These are phyloP conservation scores for Falco biarmicus DNA, from an alignment of 2,797 vertebrate species.

Conservation along the genomic window DNA sequence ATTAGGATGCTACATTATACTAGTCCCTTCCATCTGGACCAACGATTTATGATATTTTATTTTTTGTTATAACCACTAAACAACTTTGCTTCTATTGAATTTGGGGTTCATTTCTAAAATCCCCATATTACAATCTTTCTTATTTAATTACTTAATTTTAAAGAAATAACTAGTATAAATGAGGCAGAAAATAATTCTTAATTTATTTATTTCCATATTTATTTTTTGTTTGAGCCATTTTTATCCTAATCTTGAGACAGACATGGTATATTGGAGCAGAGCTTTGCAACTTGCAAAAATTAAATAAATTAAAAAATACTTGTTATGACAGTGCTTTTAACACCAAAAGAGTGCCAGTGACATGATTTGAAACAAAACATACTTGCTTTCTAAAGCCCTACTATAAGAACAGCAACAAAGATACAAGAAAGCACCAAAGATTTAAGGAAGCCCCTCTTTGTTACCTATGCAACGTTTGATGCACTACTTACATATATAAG, in stretches of 20 bases:
- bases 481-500: not conserved
- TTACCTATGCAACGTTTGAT: not conserved
- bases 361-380: not conserved
- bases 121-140: not conserved
- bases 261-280: not conserved
- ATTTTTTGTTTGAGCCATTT: not conserved
- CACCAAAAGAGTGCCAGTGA: not conserved
- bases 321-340: not conserved
- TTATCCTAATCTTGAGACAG: not conserved
- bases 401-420: not conserved
- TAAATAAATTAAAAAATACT: not conserved
- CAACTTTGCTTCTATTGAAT: not conserved
- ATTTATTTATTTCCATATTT: not conserved
- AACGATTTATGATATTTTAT: not conserved
- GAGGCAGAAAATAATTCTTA: not conserved
- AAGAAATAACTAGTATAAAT: not conserved
- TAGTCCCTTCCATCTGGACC: not conserved
- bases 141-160: not conserved
- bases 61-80: not conserved
- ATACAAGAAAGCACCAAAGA: not conserved
- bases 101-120: not conserved
- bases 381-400: not conserved
- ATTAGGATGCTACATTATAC: not conserved
- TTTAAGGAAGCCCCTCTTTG: not conserved
- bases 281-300: not conserved